phyloP scores from a whole-genome alignment of 1,140 invertebrate species.

The Brachionus paranguensis region DNA sequence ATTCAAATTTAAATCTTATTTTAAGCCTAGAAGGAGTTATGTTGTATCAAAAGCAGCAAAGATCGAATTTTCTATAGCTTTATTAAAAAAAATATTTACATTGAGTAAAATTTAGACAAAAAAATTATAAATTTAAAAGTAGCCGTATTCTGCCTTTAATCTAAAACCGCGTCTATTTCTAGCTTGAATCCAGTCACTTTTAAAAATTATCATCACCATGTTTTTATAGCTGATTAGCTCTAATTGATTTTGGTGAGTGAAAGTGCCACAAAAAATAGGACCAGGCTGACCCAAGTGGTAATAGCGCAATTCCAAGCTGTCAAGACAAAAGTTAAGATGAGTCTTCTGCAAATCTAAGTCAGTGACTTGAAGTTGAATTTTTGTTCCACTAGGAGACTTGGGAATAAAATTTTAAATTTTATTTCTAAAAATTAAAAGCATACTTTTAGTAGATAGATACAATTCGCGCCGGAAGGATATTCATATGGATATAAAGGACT shows the following conservation, averaged over 20 bases:
- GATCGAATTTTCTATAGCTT: neutral
- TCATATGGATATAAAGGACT: slow-evolving; percentile 34
- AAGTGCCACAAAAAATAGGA: slow-evolving; percentile 25
- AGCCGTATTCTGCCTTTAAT: neutral
- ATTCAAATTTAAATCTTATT: neutral
- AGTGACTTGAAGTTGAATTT: neutral
- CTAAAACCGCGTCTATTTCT: neutral
- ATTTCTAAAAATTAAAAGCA: too few species aligned
- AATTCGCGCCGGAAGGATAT: neutral
- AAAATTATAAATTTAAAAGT: neutral
- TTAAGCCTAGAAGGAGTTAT: neutral
- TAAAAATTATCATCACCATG: slow-evolving; percentile 14
- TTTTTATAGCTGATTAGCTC: slow-evolving; percentile 6
- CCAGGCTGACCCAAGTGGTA: slow-evolving; percentile 30
- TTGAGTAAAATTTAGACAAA: neutral
- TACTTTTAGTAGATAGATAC: neutral
- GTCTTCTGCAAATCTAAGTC: slow-evolving; percentile 25
- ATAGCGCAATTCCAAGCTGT: slow-evolving; percentile 16
- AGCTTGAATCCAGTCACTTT: slow-evolving; percentile 30
- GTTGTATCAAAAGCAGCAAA: neutral
- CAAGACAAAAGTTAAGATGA: neutral
- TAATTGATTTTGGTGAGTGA: neutral
- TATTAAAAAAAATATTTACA: slow-evolving; percentile 13
- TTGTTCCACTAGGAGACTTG: neutral
- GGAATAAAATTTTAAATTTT: neutral